Conservation (phyloP, 2,113 vertebrate species). For the Myotis yumanensis region DNA sequence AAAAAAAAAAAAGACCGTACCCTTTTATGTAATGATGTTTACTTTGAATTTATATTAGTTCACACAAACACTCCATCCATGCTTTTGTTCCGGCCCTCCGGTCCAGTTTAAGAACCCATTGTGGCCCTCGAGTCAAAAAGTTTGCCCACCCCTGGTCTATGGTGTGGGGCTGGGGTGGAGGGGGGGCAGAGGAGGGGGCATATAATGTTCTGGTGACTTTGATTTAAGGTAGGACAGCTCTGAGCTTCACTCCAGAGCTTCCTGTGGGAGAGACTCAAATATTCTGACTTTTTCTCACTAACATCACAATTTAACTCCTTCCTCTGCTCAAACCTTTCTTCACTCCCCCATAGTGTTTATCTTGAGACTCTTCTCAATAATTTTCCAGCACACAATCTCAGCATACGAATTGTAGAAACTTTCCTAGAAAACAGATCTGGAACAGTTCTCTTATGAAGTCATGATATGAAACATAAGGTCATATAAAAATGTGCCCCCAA, state of each 20-base stretch:
- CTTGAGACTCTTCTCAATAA: no score
- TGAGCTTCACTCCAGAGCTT: neutral
- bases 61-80: no score
- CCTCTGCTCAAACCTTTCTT: neutral
- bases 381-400: neutral
- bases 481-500: neutral
- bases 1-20: no score
- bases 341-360: neutral
- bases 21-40: no score
- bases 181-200: rapidly evolving
- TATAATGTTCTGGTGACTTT: neutral
- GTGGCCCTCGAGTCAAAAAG: no score
- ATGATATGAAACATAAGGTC: neutral
- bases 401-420: neutral
- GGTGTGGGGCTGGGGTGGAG: rapidly evolving
- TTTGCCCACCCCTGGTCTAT: no score
- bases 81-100: no score
- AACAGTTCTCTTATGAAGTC: neutral
- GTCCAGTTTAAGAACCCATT: no score
- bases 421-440: neutral
- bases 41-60: no score
- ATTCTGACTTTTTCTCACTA: neutral
- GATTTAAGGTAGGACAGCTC: neutral
- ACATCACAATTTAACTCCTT: neutral
- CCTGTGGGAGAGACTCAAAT: neutral